A percentile compares a stretch with the other conserved stretches of the same genome.
Conservation (phyloP, 1,140 invertebrate species). For the Anthonomus grandis region DNA sequence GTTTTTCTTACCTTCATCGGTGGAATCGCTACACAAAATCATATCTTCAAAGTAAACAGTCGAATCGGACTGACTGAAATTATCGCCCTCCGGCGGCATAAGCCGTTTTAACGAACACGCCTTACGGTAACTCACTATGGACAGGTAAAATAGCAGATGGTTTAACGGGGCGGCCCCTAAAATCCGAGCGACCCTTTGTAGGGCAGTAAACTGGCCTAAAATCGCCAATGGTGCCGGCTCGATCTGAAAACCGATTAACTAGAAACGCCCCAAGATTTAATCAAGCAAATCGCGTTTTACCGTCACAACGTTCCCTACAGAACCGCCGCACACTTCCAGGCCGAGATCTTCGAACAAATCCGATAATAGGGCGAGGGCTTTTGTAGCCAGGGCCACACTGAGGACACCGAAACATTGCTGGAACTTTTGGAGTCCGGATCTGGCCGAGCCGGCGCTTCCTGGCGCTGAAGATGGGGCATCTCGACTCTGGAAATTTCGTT, state of each 20-base stretch:
- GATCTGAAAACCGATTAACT: conserved; percentile 39
- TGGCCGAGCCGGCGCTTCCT: conserved; percentile 34
- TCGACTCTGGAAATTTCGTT: conserved; percentile 48
- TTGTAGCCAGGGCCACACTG: conserved; percentile 74
- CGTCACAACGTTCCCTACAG: conserved; percentile 33
- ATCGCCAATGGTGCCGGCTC: conserved; percentile 59
- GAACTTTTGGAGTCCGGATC: conserved; percentile 45
- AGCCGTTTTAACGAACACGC: conserved; percentile 79
- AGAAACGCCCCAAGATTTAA: background rate
- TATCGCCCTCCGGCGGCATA: conserved; percentile 72
- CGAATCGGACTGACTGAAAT: conserved; percentile 82
- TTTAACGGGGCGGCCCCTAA: conserved; percentile 64
- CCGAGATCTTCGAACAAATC: conserved; percentile 67
- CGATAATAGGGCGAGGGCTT: conserved; percentile 65
- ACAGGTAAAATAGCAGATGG: conserved; percentile 81
- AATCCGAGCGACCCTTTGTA: conserved; percentile 65
- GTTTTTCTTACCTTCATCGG: conserved; percentile 63
- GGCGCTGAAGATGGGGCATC: conserved; percentile 48
- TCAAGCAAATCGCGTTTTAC: conserved; percentile 17
- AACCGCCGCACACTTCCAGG: conserved; percentile 51
- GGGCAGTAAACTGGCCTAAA: conserved; percentile 59
- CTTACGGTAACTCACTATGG: conserved; percentile 86
- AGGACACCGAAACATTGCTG: conserved; percentile 80
- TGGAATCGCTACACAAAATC: conserved; percentile 82
- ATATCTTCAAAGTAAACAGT: conserved; percentile 93